Conservation (phyloP, 1,140 invertebrate genomes). For the Archivesica marissinica region DNA sequence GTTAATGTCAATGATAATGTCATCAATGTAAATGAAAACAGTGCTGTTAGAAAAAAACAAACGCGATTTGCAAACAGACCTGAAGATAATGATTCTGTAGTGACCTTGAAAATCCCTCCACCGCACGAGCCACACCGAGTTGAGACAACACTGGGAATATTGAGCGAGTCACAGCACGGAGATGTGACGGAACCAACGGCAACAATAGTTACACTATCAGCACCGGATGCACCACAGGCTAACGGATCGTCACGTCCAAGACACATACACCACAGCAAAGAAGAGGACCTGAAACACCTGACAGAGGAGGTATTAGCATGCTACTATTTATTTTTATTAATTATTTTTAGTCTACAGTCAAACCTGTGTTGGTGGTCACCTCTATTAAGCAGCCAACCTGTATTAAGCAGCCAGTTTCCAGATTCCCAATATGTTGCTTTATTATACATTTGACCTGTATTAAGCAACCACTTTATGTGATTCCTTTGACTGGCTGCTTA, state of each 20-base stretch:
- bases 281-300: slow-evolving; percentile 48
- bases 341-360: no score
- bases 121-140: background rate
- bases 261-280: slow-evolving; percentile 42
- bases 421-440: no score
- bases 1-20: background rate
- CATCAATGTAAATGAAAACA: no score
- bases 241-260: background rate
- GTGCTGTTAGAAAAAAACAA: background rate
- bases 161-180: background rate
- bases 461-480: no score
- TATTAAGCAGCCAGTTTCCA: no score
- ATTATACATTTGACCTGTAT: no score
- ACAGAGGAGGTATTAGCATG: slow-evolving; percentile 48
- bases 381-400: no score
- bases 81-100: background rate
- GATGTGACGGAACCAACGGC: background rate
- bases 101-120: background rate
- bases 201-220: background rate
- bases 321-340: no score
- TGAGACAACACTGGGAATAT: no score
- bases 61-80: background rate
- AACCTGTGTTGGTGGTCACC: no score
- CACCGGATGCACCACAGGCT: background rate
- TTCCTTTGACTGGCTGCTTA: no score